These are phyloP conservation scores for Melanotaenia boesemani DNA, from an alignment of 2,797 vertebrate species.

Conservation along the genomic window DNA sequence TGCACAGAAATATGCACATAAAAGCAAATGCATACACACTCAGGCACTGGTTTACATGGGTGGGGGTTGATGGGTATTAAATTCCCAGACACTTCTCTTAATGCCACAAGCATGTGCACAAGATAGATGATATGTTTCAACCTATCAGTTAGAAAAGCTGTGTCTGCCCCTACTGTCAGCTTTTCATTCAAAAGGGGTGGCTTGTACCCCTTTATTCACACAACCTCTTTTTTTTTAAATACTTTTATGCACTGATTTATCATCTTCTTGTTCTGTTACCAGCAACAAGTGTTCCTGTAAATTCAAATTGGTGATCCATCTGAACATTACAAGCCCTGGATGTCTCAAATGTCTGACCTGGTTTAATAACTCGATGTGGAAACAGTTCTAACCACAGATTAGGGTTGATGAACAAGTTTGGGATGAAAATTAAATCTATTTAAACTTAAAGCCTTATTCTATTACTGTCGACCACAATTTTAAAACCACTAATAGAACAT, in stretches of 20 bases:
- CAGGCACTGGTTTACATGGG: not conserved
- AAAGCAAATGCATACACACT: slow-evolving; percentile 2
- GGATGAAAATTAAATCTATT: no score
- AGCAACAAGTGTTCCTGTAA: not conserved
- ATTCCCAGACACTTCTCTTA: slow-evolving; percentile 58
- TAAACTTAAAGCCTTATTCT: no score
- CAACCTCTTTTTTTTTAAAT: not conserved
- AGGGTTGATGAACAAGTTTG: not conserved
- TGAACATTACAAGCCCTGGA: not conserved
- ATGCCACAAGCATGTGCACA: slow-evolving; percentile 33
- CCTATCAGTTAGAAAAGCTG: slow-evolving; percentile 38
- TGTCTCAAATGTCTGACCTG: not conserved
- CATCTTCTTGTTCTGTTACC: not conserved
- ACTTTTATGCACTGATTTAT: not conserved
- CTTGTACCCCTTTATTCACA: not conserved
- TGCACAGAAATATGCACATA: not conserved
- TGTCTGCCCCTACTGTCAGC: slow-evolving; percentile 29
- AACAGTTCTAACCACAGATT: not conserved
- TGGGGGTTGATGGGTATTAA: slow-evolving; percentile 36
- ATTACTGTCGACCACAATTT: no score
- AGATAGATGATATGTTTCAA: slow-evolving; percentile 49
- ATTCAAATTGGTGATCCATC: not conserved
- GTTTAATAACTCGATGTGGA: not conserved
- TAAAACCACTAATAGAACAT: no score
- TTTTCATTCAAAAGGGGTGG: not conserved